Base-by-base conservation (phyloP, 2,888 invertebrate species). In the Hemistola chrysoprasaria region DNA sequence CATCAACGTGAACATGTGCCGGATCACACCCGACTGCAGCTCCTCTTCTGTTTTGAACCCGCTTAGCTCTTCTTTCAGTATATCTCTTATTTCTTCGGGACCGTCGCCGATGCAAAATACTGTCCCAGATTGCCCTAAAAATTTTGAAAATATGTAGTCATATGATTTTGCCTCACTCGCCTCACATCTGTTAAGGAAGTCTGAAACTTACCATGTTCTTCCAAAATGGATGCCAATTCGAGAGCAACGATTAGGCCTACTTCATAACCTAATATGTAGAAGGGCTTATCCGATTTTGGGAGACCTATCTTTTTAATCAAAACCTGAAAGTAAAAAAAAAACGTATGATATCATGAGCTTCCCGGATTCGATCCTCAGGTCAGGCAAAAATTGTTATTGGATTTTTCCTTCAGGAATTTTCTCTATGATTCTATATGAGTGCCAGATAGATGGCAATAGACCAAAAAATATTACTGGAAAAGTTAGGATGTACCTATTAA, bases 201-300 rank as follows among this genome's bases (percentile, higher is more conserved):
- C n/a, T n/a, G n/a, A n/a, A 50, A 16, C 37, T 56, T 59, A 79
- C 79, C 80, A 9, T 53, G 37, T 1, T 64, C 41, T 56, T 81
- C 79, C n/a, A 81, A 55, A 16, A 75, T 63, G 0, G 62, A 54
- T 8, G 73, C 78, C 35, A 74, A 47, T 53, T 78, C 73, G 16
- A 79, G 46, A 8, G 72, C 76, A 0, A 73, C 46, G n/a, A 59
- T 10, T 0, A 72, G 59, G 2, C 79, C 80, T 24, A 61, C 56
- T 50, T 79, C 78, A 20, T 70, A 78, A 2, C 78, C 79, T 34
- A 77, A 7, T 1, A 81, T 38, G 39, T 71, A 65, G 37, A 78
- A 78, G 0, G 34, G 55, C 0, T 65, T 51, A 8, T 50, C 54
- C 4, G 16, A 16, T 16, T 16, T 16, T 16, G 4, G 3, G 1